Conservation (phyloP, 1,140 invertebrate species). For the Penaeus vannamei region DNA sequence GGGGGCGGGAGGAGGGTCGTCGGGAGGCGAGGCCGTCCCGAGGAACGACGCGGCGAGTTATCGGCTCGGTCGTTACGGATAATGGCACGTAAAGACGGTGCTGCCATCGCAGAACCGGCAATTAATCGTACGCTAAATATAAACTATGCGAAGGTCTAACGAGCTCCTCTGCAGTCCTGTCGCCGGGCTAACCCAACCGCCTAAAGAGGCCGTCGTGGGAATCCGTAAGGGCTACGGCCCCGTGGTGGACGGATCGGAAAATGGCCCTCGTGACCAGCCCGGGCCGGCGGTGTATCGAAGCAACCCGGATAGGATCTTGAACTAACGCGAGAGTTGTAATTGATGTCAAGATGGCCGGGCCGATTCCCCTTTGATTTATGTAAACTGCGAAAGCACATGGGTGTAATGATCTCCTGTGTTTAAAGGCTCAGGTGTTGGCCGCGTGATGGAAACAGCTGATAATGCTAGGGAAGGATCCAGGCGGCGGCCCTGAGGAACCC, state of each 20-base stretch:
- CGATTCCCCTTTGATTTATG: conserved; percentile 64
- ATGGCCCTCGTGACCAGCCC: conserved; percentile 37
- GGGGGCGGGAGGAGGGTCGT: background rate
- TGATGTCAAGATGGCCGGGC: conserved; percentile 64
- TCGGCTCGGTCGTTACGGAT: conserved; percentile 61
- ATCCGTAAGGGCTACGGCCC: conserved; percentile 40
- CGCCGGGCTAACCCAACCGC: conserved; percentile 30
- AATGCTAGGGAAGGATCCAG: conserved; percentile 13
- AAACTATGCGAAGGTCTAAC: conserved; percentile 57
- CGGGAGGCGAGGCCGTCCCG: conserved; percentile 5
- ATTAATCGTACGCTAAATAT: conserved; percentile 65
- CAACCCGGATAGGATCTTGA: conserved; percentile 61
- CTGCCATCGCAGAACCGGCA: conserved; percentile 49
- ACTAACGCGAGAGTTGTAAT: conserved; percentile 62
- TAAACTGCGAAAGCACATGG: conserved; percentile 66
- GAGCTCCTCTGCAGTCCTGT: conserved; percentile 48
- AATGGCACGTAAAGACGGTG: conserved; percentile 64
- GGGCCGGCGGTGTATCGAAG: background rate
- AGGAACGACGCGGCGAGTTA: conserved; percentile 50
- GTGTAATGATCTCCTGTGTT: conserved; percentile 63
- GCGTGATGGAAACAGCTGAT: conserved; percentile 56
- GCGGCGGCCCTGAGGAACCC: too few relatives aligned
- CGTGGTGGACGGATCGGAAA: background rate
- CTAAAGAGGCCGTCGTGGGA: conserved; percentile 1
- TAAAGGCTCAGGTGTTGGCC: conserved; percentile 62